Evolutionary conservation across 2,888 invertebrate genomes (phyloP), one percentile per base, ranked within the genome.

Genomic region (Scaptomyza cyrtandrae): DNA sequence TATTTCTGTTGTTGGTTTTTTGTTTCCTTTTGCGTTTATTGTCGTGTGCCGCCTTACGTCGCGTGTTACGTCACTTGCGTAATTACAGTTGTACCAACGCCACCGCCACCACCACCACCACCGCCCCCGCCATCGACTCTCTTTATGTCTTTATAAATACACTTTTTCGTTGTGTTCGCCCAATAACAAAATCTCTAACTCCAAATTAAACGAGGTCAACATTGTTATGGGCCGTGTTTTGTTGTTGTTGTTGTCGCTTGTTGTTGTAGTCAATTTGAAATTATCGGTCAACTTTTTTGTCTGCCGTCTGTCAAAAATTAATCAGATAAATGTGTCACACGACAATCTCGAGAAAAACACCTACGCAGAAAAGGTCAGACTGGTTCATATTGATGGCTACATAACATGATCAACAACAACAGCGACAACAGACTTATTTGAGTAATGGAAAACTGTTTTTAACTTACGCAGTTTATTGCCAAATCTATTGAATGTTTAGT

Each of bases 241-340:
- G 41, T 61, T 55, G 43, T 44, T 55, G 43, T 44, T 53, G 70
- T 52, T 57, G 49, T 59, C 54, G 67, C 53, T 67, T 52, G 64
- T 68, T 64, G 76, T 56, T 70, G 77, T 57, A 75, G 86, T 87
- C 80, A 82, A 82, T 79, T 87, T 69, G 58, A 88, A 88, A 83
- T 83, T 83, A 88, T 83, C 86, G 86, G 83, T 82, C 88, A 88
- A 82, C 88, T 6, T 84, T 88, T 78, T 88, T 88, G 83, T 88
- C 70, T 75, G 81, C 66, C 71, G 75, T 57, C 86, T 84, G 83
- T 82, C 86, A 79, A 71, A 81, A 75, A 86, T 84, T 75, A 84
- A 84, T 84, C 88, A 78, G 87, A 86, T 90, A 86, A 86, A 78
- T 74, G 67, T 81, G 78, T 80, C 72, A 66, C 74, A 76, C 56